phyloP scores from a whole-genome alignment of 2,797 vertebrate species.

The Onychomys torridus region DNA sequence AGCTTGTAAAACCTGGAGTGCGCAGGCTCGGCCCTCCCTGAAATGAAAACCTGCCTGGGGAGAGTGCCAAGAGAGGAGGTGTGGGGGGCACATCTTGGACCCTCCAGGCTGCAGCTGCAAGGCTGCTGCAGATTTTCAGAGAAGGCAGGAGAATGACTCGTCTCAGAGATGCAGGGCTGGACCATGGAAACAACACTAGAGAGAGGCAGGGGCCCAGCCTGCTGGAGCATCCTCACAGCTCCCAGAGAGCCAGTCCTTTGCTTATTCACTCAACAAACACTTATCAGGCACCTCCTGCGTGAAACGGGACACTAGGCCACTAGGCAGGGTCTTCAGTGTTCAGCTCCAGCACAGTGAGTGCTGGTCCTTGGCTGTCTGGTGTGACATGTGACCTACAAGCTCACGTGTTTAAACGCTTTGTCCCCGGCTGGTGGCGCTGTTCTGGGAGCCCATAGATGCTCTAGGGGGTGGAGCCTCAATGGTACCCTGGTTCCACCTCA shows the following conservation, averaged over 20 bases:
- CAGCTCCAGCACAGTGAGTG: not conserved
- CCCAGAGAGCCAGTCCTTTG: not conserved
- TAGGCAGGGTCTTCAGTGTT: not conserved
- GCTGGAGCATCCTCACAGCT: fast-evolving
- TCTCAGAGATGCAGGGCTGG: not conserved
- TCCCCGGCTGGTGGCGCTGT: not conserved
- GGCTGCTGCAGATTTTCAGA: not conserved
- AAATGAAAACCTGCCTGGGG: slow-evolving; percentile 73
- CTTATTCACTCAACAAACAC: not conserved
- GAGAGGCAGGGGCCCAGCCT: not conserved
- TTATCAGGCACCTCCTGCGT: not conserved
- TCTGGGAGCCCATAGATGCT: not conserved
- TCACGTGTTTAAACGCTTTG: not conserved
- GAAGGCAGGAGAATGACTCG: not conserved
- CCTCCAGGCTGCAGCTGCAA: not conserved
- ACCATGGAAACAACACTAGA: not conserved
- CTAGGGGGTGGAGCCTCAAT: not conserved
- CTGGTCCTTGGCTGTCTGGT: not conserved
- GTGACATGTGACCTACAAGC: not conserved
- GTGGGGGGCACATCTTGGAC: not conserved
- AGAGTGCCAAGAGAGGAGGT: not conserved
- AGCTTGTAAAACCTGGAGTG: slow-evolving; percentile 87
- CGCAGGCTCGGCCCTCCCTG: slow-evolving; percentile 73
- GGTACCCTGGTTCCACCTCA: not conserved
- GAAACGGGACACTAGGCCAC: not conserved